These are phyloP conservation scores for Chloropsis hardwickii DNA, from an alignment of 2,113 vertebrate species.

Conservation along the genomic window DNA sequence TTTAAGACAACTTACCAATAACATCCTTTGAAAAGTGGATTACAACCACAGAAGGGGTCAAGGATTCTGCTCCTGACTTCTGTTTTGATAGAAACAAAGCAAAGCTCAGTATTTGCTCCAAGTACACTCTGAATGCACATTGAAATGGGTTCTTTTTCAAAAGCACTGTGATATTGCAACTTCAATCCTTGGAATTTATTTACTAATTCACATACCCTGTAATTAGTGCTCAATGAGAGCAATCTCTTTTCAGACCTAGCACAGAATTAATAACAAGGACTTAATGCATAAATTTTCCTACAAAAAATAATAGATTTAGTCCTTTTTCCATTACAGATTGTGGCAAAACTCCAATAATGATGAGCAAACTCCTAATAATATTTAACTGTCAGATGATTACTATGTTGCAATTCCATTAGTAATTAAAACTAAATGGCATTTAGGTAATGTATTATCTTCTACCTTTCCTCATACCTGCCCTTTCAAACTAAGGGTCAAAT, in stretches of 20 bases:
- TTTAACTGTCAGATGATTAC: neutral
- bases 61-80: neutral
- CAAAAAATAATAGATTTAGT: neutral
- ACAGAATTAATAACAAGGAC: neutral
- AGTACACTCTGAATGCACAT: neutral
- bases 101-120: neutral
- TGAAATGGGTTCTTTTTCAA: neutral
- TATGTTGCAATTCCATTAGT: neutral
- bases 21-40: neutral
- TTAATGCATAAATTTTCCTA: neutral
- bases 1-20: neutral
- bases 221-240: neutral
- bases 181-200: neutral
- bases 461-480: neutral
- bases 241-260: neutral
- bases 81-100: neutral
- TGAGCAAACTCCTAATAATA: neutral
- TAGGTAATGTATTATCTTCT: neutral
- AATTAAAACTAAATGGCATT: conserved; percentile 25
- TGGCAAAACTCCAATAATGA: conserved; percentile 20
- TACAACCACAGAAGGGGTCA: neutral
- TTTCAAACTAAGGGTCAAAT: neutral
- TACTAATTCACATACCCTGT: neutral
- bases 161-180: neutral
- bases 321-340: neutral